These are phyloP conservation scores for Takifugu ocellatus DNA, from an alignment of 2,797 vertebrate genomes.

Conservation along the genomic window DNA sequence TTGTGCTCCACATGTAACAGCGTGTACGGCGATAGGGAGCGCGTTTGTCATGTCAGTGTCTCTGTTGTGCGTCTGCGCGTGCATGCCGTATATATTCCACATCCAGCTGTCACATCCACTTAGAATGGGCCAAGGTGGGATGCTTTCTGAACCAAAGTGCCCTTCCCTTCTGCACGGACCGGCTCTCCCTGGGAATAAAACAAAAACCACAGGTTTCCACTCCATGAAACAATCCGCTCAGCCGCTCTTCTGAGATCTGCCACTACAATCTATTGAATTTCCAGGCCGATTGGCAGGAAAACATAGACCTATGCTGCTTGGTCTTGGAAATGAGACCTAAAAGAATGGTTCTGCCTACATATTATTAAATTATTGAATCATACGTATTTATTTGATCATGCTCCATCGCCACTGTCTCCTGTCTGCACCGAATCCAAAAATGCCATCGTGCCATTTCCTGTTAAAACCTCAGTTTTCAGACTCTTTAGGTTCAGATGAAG, in stretches of 20 bases:
- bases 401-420: too few relatives aligned
- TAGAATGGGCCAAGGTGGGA: slow-evolving; percentile 51
- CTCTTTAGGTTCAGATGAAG: slow-evolving; percentile 37
- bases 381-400: too few relatives aligned
- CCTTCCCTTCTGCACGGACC: slow-evolving; percentile 60
- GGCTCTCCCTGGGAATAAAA: slow-evolving; percentile 65
- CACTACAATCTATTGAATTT: slow-evolving; percentile 63
- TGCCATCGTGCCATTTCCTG: slow-evolving; percentile 24
- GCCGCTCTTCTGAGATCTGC: slow-evolving; percentile 62
- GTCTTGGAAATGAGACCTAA: slow-evolving; percentile 58
- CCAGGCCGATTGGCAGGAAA: slow-evolving; percentile 52
- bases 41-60: slow-evolving; percentile 53
- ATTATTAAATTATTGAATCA: slow-evolving; percentile 40
- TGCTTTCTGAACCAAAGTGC: slow-evolving; percentile 66
- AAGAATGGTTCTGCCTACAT: slow-evolving; percentile 26
- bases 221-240: slow-evolving; percentile 68
- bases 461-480: slow-evolving; percentile 12
- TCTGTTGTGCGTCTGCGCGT: slow-evolving; percentile 23
- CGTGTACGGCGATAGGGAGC: slow-evolving; percentile 22
- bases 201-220: slow-evolving; percentile 67
- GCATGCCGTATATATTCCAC: slow-evolving; percentile 13
- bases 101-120: slow-evolving; percentile 69
- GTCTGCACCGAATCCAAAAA: too few relatives aligned
- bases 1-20: slow-evolving; percentile 32
- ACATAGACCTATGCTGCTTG: slow-evolving; percentile 47